Base-by-base conservation (phyloP, 2,888 invertebrate genomes). In the Itoplectis maculator region DNA sequence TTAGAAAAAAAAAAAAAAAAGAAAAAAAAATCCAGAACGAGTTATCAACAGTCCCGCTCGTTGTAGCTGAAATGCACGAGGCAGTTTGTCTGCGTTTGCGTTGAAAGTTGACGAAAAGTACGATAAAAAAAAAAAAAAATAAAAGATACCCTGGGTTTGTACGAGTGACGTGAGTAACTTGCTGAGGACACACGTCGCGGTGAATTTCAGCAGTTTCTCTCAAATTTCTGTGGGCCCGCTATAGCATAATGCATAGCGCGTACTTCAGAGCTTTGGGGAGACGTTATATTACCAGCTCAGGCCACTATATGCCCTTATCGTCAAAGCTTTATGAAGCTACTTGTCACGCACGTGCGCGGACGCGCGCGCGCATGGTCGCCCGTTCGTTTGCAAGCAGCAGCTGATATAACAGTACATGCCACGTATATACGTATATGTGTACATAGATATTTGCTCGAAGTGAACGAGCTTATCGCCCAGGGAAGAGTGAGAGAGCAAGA, bases 311-410 rank as follows among this genome's bases (percentile, higher is more conserved):
- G 61, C 47, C 61, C 73, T 73, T 73, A 73, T 73, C 73, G 61
- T 73, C 73, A 61, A 49, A 73, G 73, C 73, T 73, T 73, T 73
- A 73, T 73, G 73, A 73, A 73, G 61, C 73, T 37, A 61, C 73
- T 73, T 73, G 73, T 73, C 73, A 73, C 47, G 73, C 61, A 29
- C 59, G 45, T 45, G 42, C 15, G 59, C 20, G 15, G 35, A 15
- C 45, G 8, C 37, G 42, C 54, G 61, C 37, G n/a, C 61, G 47
- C 15, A 18, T 47, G 13, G 15, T 13, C 66, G 18, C 4, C 13
- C 65, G 35, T 20, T 40, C 40, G 63, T 18, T 29, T 5, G 29
- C 29, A 29, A 68, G 49, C 18, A 35, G 49, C 37, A 54, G 40
- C 29, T 35, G 45, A 59, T 72, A 61, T 15, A 61, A 18, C 37